These are phyloP conservation scores for Drosophila parthenogenetica DNA, from an alignment of 2,888 invertebrate species.

Conservation along the genomic window DNA sequence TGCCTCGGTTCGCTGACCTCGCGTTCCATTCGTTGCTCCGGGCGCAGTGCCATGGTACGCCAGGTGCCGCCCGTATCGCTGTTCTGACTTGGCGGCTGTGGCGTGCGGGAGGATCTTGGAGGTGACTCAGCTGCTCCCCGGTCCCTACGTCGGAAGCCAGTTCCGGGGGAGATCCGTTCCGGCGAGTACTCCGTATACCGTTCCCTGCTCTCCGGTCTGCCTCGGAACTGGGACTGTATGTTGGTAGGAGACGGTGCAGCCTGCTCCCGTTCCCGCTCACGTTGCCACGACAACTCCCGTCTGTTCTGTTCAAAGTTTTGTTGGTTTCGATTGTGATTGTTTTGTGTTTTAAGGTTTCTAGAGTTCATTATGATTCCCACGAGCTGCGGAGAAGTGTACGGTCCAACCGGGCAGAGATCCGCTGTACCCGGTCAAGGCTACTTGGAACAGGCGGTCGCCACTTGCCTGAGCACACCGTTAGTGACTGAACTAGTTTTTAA, in stretches of 20 bases:
- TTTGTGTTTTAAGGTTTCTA: constrained; percentile 26
- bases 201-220: no score
- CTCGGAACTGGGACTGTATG: no score
- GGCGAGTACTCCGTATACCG: no score
- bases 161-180: no score
- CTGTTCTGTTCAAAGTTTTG: neutral
- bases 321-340: neutral
- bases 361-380: constrained; percentile 49
- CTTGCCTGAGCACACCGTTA: constrained; percentile 55
- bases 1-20: no score
- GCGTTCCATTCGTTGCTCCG: neutral
- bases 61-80: neutral
- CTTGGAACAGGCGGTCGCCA: constrained; percentile 50
- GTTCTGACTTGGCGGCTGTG: neutral
- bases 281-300: neutral
- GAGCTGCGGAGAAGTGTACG: constrained; percentile 43
- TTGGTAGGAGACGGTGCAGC: no score
- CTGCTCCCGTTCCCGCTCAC: neutral
- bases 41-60: constrained; percentile 2
- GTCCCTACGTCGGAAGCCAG: no score
- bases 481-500: constrained; percentile 54
- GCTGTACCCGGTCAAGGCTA: constrained; percentile 49
- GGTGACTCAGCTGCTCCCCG: neutral
- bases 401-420: constrained; percentile 62
- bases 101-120: neutral